These are phyloP conservation scores for Paedocypris micromegethes DNA, from an alignment of 2,797 vertebrate genomes.

Conservation along the genomic window DNA sequence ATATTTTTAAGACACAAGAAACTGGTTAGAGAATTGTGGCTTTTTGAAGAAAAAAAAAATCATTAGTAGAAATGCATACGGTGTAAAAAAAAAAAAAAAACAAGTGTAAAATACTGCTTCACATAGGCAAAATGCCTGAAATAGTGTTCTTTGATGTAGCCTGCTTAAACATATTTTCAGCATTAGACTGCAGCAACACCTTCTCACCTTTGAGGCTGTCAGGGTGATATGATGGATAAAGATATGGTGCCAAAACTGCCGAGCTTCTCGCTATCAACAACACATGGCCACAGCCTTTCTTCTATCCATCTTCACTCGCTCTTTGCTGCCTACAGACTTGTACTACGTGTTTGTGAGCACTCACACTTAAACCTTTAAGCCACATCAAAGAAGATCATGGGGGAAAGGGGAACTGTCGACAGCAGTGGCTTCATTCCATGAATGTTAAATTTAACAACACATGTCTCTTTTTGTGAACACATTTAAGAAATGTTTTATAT, in stretches of 20 bases:
- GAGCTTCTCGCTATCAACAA: slow-evolving; percentile 41
- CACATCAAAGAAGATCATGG: slow-evolving; percentile 34
- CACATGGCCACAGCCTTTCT: slow-evolving; percentile 25
- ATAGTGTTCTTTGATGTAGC: slow-evolving; percentile 21
- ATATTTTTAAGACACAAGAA: too few species aligned
- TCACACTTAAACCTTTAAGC: slow-evolving; percentile 25
- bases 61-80: slow-evolving; percentile 28
- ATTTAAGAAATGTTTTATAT: slow-evolving; percentile 27
- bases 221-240: slow-evolving; percentile 34
- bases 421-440: slow-evolving; percentile 15
- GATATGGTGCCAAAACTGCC: slow-evolving; percentile 33
- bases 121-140: slow-evolving; percentile 10
- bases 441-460: slow-evolving; percentile 23
- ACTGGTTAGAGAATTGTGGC: too few species aligned
- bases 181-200: slow-evolving; percentile 25
- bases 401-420: not conserved
- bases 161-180: slow-evolving; percentile 38
- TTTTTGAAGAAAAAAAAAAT: slow-evolving; percentile 5
- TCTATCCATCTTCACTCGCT: not conserved
- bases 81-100: slow-evolving; percentile 17
- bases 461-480: slow-evolving; percentile 27
- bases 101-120: slow-evolving; percentile 4
- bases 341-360: slow-evolving; percentile 7
- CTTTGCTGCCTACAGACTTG: slow-evolving; percentile 1
- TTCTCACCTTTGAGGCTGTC: slow-evolving; percentile 35